Evolutionary conservation across 1,140 invertebrate species (phyloP), one percentile per base, ranked within the genome.

Genomic region (Drosophila parvula): DNA sequence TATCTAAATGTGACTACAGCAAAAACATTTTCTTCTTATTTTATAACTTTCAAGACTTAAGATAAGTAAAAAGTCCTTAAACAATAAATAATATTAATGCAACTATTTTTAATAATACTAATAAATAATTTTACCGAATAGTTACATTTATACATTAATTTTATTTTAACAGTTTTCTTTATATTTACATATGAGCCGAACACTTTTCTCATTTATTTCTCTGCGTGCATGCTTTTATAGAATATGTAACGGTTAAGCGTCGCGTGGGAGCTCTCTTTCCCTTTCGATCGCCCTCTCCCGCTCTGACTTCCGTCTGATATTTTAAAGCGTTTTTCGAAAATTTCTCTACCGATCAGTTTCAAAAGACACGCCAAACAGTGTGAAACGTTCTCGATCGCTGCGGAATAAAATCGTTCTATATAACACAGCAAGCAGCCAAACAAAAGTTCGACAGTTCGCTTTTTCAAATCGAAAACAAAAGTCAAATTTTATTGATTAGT

Each of bases 361-460:
- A 67, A 90, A 86, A 74, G 78, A 73, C 60, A 74, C 80, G 84
- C 70, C 64, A 89, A 90, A 69, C 85, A 63, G 85, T 73, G 62
- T 70, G 68, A 80, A 76, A 61, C 80, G 70, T 69, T 56, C 32
- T 55, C 27, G 47, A 80, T 30, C 50, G 41, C 59, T 67, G 41
- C 11, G 41, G 55, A n/a, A 55, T 36, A 61, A 32, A 34, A 30
- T 32, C 5, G 6, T 38, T 56, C 30, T 16, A 38, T n/a, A 10
- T 30, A 60, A 34, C 27, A 53, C 8, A 53, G 16, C 50, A 53
- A 53, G 50, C 50, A 53, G 32, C 34, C 61, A 59, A 48, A 50
- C 57, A 67, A 76, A 61, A 68, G 57, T 53, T 53, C 16, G 40
- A 38, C 9, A 32, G 45, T 38, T 73, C 30, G 61, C 36, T 3